Evolutionary conservation across 2,113 vertebrate genomes (phyloP).

Genomic region (Zosterops japonicus): DNA sequence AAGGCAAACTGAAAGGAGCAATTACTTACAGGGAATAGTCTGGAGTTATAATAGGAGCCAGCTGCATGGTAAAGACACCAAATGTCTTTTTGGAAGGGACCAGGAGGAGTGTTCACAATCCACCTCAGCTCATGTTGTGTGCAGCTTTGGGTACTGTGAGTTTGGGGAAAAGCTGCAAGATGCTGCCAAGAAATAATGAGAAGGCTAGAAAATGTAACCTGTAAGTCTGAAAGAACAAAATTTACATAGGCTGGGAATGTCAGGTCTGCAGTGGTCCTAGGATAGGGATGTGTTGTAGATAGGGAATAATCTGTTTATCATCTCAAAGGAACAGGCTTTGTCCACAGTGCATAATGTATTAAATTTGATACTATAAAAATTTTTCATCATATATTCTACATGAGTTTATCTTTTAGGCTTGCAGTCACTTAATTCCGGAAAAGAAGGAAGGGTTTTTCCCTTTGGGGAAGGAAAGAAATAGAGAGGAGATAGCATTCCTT

Average conservation of each 20-base stretch:
- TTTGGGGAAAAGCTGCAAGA: neutral
- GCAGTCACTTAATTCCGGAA: neutral
- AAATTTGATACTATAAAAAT: neutral
- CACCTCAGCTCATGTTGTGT: neutral
- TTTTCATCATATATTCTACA: neutral
- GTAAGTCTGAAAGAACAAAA: neutral
- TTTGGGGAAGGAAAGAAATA: neutral
- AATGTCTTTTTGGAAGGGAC: neutral
- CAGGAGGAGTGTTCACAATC: neutral
- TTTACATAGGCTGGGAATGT: neutral
- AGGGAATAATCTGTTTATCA: neutral
- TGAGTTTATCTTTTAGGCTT: neutral
- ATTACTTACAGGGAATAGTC: neutral
- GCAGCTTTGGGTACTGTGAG: neutral
- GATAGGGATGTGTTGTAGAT: neutral
- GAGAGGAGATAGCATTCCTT: neutral
- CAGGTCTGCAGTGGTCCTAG: neutral
- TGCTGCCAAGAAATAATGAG: constrained; percentile 3
- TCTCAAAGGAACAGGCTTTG: neutral
- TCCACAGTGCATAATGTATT: neutral
- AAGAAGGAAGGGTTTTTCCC: neutral
- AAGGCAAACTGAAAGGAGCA: neutral
- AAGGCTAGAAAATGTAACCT: neutral
- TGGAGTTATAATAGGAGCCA: neutral
- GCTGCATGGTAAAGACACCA: neutral